Evolutionary conservation across 2,797 vertebrate species (phyloP).

Genomic region (Argentina silus): DNA sequence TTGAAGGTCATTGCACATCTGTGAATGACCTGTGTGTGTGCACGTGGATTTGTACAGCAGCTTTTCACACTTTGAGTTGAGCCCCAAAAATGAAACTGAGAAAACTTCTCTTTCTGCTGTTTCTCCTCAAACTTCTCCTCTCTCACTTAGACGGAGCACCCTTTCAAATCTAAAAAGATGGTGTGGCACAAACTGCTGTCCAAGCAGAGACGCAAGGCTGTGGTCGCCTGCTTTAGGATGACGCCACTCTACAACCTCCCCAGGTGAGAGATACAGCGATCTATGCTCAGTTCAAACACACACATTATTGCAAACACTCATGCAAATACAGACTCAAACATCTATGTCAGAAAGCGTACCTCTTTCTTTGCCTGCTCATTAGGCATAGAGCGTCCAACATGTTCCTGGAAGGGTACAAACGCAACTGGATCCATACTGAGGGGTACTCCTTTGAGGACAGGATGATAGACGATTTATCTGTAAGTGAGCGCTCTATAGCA

Average conservation of each 20-base stretch:
- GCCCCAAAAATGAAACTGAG: no score
- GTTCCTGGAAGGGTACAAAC: slow-evolving; percentile 92
- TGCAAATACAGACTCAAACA: background rate
- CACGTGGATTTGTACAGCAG: no score
- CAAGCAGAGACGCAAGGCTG: slow-evolving; percentile 91
- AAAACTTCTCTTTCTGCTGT: background rate
- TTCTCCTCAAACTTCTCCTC: background rate
- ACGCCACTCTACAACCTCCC: slow-evolving; percentile 93
- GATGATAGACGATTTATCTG: slow-evolving; percentile 94
- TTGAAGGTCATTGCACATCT: no score
- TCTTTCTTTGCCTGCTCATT: slow-evolving; percentile 10
- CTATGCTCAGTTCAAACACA: background rate
- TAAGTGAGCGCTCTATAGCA: slow-evolving; percentile 64
- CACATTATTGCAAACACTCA: background rate
- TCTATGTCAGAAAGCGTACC: background rate
- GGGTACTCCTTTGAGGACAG: slow-evolving; percentile 93
- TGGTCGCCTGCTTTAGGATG: slow-evolving; percentile 96
- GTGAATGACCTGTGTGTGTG: no score
- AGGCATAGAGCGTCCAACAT: slow-evolving; percentile 95
- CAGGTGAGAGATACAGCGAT: slow-evolving; percentile 69
- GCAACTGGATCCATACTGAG: slow-evolving; percentile 87
- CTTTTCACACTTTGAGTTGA: no score
- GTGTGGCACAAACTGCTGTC: slow-evolving; percentile 94
- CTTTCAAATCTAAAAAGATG: slow-evolving; percentile 94
- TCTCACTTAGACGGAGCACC: slow-evolving; percentile 85